Evolutionary conservation across 2,888 invertebrate genomes (phyloP).

Genomic region (Microctonus hyperodae): DNA sequence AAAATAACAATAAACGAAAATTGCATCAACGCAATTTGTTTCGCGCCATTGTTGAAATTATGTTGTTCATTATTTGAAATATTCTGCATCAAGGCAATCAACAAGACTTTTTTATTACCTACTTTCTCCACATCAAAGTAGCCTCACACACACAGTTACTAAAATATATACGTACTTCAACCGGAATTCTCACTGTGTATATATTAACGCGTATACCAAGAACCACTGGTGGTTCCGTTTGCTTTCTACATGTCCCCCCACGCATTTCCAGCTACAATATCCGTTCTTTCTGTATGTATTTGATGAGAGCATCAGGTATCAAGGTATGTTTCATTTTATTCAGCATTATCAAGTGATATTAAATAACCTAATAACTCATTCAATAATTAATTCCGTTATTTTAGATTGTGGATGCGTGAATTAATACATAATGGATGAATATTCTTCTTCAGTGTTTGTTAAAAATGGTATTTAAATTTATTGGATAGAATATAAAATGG

Average conservation of each 20-base stretch:
- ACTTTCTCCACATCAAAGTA: conserved; percentile 1
- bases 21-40: too few species aligned
- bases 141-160: not conserved
- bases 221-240: not conserved
- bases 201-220: conserved; percentile 2
- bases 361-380: too few species aligned
- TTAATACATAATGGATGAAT: not conserved
- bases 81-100: conserved; percentile 6
- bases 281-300: not conserved
- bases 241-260: not conserved
- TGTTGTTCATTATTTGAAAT: too few species aligned
- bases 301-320: not conserved
- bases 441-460: not conserved
- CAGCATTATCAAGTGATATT: not conserved
- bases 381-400: not conserved
- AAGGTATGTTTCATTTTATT: not conserved
- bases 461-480: not conserved
- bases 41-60: too few species aligned
- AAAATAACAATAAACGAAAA: too few species aligned
- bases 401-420: not conserved
- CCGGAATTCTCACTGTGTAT: not conserved
- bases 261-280: not conserved
- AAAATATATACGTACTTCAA: not conserved
- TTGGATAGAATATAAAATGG: not conserved
- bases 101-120: not conserved